phyloP scores from a whole-genome alignment of 2,888 invertebrate genomes.

The Aphodius granarius region DNA sequence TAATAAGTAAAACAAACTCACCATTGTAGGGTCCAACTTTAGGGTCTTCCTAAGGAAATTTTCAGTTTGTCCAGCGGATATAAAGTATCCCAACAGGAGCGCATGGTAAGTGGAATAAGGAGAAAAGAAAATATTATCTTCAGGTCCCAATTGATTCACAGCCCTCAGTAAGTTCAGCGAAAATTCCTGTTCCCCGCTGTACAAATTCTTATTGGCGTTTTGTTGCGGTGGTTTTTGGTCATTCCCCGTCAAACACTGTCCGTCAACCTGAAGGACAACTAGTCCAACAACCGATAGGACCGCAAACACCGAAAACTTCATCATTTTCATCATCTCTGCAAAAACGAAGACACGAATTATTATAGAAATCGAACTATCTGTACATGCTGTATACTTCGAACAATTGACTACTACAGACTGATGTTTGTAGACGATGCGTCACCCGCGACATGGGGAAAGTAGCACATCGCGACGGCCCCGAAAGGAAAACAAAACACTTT shows the following conservation, averaged over 20 bases:
- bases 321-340: not conserved
- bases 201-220: slow-evolving; percentile 53
- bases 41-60: slow-evolving; percentile 63
- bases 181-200: slow-evolving; percentile 66
- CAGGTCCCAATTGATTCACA: slow-evolving; percentile 64
- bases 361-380: not conserved
- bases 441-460: slow-evolving; percentile 19
- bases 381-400: not conserved
- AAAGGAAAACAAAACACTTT: slow-evolving; percentile 8
- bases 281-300: slow-evolving; percentile 43
- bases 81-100: slow-evolving; percentile 76
- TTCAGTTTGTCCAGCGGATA: slow-evolving; percentile 73
- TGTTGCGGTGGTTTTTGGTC: slow-evolving; percentile 46
- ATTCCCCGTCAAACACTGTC: slow-evolving; percentile 57
- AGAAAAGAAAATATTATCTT: slow-evolving; percentile 83
- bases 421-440: not conserved
- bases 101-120: slow-evolving; percentile 86
- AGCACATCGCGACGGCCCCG: slow-evolving; percentile 15
- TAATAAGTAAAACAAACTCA: slow-evolving; percentile 43
- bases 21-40: slow-evolving; percentile 61
- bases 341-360: not conserved
- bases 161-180: slow-evolving; percentile 70
- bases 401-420: not conserved
- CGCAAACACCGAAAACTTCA: slow-evolving; percentile 51
- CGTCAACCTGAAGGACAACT: slow-evolving; percentile 27